A percentile compares a stretch with the other conserved stretches of the same genome.
Conservation (phyloP, 2,888 invertebrate genomes). For the Cabera pusaria region DNA sequence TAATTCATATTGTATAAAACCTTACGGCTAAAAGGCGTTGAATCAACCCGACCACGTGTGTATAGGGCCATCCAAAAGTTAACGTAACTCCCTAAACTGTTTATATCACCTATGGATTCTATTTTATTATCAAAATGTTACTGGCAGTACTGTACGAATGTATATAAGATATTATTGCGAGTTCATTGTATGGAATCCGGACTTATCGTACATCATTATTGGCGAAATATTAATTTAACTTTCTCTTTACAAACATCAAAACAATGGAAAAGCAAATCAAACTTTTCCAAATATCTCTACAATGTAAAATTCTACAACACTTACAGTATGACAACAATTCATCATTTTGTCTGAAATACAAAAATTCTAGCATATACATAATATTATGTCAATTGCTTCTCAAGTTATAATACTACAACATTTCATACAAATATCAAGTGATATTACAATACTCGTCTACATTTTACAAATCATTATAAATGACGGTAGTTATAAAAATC, state of each 20-base stretch:
- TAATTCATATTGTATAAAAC: slow-evolving; percentile 52
- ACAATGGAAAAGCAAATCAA: too few relatives aligned
- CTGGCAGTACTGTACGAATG: slow-evolving; percentile 9
- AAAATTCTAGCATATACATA: background rate
- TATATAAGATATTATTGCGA: slow-evolving; percentile 7
- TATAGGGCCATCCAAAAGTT: slow-evolving; percentile 66
- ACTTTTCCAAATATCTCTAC: too few relatives aligned
- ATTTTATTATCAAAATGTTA: slow-evolving; percentile 10
- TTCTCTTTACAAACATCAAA: too few relatives aligned
- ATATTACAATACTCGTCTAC: too few relatives aligned
- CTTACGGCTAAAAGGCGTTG: slow-evolving; percentile 74
- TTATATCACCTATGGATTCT: slow-evolving; percentile 18
- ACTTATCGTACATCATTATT: too few relatives aligned
- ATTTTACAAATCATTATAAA: too few relatives aligned
- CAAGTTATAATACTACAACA: too few relatives aligned
- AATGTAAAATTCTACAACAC: slow-evolving; percentile 1
- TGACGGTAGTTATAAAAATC: too few relatives aligned
- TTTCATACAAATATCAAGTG: too few relatives aligned
- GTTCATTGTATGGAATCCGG: slow-evolving; percentile 9
- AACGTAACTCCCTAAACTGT: slow-evolving; percentile 45
- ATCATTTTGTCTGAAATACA: too few relatives aligned
- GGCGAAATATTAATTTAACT: too few relatives aligned
- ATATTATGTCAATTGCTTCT: too few relatives aligned
- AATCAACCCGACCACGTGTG: slow-evolving; percentile 57
- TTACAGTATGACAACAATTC: background rate